These are phyloP conservation scores for Gymnarchus niloticus DNA, from an alignment of 2,113 vertebrate genomes.

Conservation along the genomic window DNA sequence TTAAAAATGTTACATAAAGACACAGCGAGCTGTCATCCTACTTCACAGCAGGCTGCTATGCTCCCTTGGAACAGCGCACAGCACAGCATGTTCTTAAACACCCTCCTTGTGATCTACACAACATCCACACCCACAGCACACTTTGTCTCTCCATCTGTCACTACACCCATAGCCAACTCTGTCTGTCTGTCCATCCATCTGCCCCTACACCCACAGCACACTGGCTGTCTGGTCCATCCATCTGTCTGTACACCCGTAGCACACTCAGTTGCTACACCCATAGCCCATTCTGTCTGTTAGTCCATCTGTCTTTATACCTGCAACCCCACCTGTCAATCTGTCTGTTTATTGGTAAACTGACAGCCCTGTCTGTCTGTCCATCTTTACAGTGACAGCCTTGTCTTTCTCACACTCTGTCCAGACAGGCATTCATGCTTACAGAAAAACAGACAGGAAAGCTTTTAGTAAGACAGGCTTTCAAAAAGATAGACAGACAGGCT, in stretches of 20 bases:
- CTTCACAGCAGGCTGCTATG: background rate
- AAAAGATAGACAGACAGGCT: background rate
- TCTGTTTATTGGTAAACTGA: background rate
- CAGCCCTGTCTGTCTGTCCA: background rate
- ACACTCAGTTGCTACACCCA: background rate
- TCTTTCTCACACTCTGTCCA: background rate
- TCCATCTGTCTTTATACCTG: background rate
- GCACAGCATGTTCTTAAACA: slow-evolving; percentile 4
- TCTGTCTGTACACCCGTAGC: background rate
- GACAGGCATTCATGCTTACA: background rate
- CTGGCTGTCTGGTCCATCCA: too few species aligned
- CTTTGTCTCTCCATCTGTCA: background rate
- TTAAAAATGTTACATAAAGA: background rate
- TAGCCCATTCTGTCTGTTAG: background rate
- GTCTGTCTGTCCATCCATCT: background rate
- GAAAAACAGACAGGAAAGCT: background rate
- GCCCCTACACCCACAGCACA: background rate
- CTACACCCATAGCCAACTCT: too few species aligned
- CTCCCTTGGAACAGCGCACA: background rate
- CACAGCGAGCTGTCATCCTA: background rate
- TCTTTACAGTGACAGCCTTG: background rate
- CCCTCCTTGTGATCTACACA: slow-evolving; percentile 5
- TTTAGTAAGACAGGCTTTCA: too few species aligned
- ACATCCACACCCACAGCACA: background rate
- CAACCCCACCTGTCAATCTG: background rate